phyloP scores from a whole-genome alignment of 2,113 vertebrate genomes.

The Passerina amoena region DNA sequence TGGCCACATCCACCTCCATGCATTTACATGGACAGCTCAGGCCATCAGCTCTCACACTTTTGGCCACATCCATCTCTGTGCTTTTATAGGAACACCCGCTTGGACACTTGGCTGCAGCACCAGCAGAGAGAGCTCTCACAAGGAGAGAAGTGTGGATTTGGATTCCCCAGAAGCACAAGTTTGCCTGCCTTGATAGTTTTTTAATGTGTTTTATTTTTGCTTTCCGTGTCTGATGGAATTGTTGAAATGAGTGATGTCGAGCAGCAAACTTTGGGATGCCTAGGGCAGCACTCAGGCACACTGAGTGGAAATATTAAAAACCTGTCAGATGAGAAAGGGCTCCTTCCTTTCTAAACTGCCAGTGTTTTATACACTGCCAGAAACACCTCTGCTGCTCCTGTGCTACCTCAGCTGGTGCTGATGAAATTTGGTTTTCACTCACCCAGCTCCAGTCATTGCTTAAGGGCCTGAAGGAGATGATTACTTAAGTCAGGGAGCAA shows the following conservation, averaged over 20 bases:
- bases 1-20: not conserved
- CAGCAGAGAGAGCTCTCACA: not conserved
- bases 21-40: not conserved
- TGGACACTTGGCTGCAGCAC: not conserved
- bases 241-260: not conserved
- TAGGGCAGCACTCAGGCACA: not conserved
- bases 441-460: conserved; percentile 9
- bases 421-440: conserved; percentile 16
- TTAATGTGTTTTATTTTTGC: not conserved
- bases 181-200: not conserved
- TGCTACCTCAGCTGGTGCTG: not conserved
- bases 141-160: not conserved
- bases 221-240: not conserved
- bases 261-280: not conserved
- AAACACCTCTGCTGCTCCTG: conserved; percentile 17
- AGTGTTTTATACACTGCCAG: not conserved
- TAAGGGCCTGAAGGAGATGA: conserved; percentile 38
- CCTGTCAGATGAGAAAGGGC: not conserved
- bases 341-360: not conserved
- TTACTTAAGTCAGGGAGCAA: conserved; percentile 43
- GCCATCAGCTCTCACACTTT: not conserved
- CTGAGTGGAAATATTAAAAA: conserved; percentile 10
- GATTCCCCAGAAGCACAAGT: not conserved
- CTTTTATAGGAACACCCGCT: not conserved
- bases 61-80: not conserved